These are phyloP conservation scores for Acanthopleura granulata DNA, from an alignment of 2,888 invertebrate genomes.

Conservation along the genomic window DNA sequence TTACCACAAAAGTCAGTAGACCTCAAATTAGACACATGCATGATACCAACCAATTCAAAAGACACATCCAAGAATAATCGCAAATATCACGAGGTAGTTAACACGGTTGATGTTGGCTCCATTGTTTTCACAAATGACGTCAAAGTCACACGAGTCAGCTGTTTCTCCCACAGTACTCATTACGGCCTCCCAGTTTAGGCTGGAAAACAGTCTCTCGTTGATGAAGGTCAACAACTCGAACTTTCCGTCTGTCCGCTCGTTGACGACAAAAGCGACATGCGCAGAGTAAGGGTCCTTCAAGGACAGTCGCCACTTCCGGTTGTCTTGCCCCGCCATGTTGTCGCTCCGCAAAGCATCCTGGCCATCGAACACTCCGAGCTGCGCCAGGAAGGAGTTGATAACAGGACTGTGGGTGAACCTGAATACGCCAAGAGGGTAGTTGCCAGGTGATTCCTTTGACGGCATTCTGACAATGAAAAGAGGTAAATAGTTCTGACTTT, in stretches of 20 bases:
- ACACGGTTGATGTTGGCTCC: neutral
- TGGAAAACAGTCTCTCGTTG: neutral
- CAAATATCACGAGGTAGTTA: neutral
- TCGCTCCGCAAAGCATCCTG: slow-evolving; percentile 54
- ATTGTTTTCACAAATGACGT: slow-evolving; percentile 5
- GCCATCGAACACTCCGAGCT: slow-evolving; percentile 68
- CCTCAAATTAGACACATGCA: neutral
- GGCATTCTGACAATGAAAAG: slow-evolving; percentile 5
- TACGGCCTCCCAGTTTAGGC: neutral
- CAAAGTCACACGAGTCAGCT: neutral
- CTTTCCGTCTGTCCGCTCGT: neutral
- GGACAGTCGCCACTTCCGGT: slow-evolving; percentile 37
- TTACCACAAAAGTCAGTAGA: neutral
- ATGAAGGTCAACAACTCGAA: neutral
- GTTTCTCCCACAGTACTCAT: neutral
- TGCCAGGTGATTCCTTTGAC: neutral
- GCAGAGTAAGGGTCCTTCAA: slow-evolving; percentile 3
- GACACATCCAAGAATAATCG: neutral
- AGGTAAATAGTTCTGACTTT: too few relatives aligned
- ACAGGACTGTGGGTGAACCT: slow-evolving; percentile 68
- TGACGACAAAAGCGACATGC: neutral
- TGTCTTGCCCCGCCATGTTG: slow-evolving; percentile 50
- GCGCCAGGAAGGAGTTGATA: slow-evolving; percentile 59
- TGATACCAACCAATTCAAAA: neutral
- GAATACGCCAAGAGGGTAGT: slow-evolving; percentile 48